These are phyloP conservation scores for Apotomis betuletana DNA, from an alignment of 2,888 invertebrate genomes.

Conservation along the genomic window DNA sequence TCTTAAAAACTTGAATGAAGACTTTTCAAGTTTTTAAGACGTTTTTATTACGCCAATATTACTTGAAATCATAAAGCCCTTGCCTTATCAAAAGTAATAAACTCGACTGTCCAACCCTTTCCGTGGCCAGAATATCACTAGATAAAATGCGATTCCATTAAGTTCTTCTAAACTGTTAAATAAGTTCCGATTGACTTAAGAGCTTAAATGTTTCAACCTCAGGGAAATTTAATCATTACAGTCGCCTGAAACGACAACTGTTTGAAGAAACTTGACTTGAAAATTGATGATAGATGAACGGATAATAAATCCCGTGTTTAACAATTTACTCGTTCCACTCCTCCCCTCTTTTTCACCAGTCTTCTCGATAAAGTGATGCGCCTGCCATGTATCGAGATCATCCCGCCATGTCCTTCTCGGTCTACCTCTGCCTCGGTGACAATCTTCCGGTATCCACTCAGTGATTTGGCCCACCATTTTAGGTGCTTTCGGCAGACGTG, in stretches of 20 bases:
- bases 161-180: conserved; percentile 19
- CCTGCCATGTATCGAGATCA: too few species aligned
- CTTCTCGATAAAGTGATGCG: too few species aligned
- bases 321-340: too few species aligned
- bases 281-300: too few species aligned
- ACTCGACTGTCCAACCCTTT: conserved; percentile 6
- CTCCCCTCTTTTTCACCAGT: too few species aligned
- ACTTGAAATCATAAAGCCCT: neutral
- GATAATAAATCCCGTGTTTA: too few species aligned
- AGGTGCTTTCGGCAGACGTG: too few species aligned
- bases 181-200: conserved; percentile 32
- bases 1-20: neutral
- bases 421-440: too few species aligned
- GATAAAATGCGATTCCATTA: conserved; percentile 16
- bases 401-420: too few species aligned
- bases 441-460: too few species aligned
- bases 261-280: neutral
- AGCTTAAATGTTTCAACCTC: conserved; percentile 19
- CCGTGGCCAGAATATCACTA: conserved; percentile 14
- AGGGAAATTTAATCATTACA: conserved; percentile 24
- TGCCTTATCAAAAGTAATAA: conserved; percentile 14
- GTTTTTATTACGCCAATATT: conserved; percentile 2
- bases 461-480: too few species aligned
- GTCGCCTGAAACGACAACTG: conserved; percentile 1
- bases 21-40: too few species aligned